These are phyloP conservation scores for Chloromyia formosa DNA, from an alignment of 2,888 invertebrate genomes.

Conservation along the genomic window DNA sequence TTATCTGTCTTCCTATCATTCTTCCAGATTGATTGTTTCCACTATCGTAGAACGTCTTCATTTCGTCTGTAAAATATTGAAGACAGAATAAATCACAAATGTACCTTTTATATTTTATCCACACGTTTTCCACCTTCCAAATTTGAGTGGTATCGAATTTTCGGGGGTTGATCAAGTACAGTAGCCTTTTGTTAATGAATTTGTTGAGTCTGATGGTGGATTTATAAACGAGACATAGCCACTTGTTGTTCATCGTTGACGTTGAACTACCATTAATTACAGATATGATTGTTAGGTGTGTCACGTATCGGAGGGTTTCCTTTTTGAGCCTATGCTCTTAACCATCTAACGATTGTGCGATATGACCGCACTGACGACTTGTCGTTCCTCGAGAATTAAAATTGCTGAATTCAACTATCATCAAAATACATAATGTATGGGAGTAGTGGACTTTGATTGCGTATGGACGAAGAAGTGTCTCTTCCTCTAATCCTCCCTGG, in stretches of 20 bases:
- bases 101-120: no score
- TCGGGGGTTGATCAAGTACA: background rate
- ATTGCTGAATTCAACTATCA: background rate
- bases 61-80: no score
- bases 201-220: background rate
- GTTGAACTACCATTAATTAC: conserved; percentile 25
- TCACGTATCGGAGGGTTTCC: conserved; percentile 48
- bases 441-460: background rate
- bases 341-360: conserved; percentile 15
- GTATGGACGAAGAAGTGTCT: background rate
- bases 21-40: no score
- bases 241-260: conserved; percentile 14
- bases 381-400: conserved; percentile 2
- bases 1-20: no score
- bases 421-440: background rate
- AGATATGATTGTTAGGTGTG: conserved; percentile 45
- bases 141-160: no score
- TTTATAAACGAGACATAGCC: background rate
- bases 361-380: background rate
- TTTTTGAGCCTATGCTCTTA: conserved; percentile 41
- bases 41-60: no score
- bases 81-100: no score
- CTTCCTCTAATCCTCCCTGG: conserved; percentile 5
- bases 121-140: no score
- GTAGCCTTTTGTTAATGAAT: conserved; percentile 11